These are phyloP conservation scores for Planococcus citri DNA, from an alignment of 1,140 invertebrate species.

Conservation along the genomic window DNA sequence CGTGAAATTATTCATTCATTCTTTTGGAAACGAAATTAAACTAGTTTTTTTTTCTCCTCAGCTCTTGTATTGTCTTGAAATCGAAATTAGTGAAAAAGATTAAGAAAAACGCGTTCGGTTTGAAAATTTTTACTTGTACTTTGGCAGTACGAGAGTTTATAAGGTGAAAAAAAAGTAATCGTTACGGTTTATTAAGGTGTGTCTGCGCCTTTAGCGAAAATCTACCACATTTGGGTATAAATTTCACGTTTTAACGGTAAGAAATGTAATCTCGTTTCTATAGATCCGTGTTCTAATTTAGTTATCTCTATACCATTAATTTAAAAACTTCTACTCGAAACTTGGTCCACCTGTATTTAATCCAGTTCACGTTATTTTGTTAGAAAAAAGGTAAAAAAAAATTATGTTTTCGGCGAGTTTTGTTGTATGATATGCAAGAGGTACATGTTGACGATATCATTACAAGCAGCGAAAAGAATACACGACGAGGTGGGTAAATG, in stretches of 20 bases:
- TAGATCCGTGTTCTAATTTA: slow-evolving; percentile 7
- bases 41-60: background rate
- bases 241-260: slow-evolving; percentile 1
- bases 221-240: slow-evolving; percentile 2
- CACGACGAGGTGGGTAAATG: background rate
- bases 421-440: too few species aligned
- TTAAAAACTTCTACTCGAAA: background rate
- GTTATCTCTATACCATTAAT: background rate
- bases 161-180: background rate
- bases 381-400: background rate
- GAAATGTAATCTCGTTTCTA: slow-evolving; percentile 7
- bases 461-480: background rate
- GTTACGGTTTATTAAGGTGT: background rate
- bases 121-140: background rate
- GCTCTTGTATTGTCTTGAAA: too few species aligned
- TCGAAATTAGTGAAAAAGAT: background rate
- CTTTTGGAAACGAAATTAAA: background rate
- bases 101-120: background rate
- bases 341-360: slow-evolving; percentile 1
- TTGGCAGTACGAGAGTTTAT: too few species aligned
- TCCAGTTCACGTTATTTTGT: background rate
- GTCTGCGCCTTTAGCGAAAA: background rate
- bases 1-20: too few species aligned
- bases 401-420: background rate
- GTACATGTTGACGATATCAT: background rate